Conservation (phyloP, 1,140 invertebrate genomes). For the Calephelis virginiensis region DNA sequence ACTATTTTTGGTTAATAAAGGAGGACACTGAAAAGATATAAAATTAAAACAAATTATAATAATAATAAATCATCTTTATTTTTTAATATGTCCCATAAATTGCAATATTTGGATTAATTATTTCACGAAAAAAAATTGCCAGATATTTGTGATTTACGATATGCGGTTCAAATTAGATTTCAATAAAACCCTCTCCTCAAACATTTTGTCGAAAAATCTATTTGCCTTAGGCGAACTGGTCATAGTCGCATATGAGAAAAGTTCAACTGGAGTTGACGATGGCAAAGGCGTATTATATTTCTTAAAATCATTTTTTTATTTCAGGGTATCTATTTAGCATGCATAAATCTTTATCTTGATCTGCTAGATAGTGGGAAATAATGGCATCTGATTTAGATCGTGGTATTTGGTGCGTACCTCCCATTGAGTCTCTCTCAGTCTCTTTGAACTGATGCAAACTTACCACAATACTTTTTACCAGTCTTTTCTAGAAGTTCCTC, state of each 20-base stretch:
- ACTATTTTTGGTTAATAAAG: too few species aligned
- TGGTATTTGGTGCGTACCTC: too few species aligned
- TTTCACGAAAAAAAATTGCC: not conserved
- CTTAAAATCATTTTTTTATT: not conserved
- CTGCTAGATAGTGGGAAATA: too few species aligned
- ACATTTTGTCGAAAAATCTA: not conserved
- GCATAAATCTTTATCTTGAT: too few species aligned
- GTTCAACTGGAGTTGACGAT: not conserved
- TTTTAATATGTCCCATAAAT: not conserved
- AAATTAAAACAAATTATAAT: too few species aligned
- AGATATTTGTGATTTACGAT: not conserved
- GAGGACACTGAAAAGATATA: too few species aligned
- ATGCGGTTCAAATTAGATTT: not conserved
- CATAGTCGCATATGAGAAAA: not conserved
- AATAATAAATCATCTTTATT: not conserved
- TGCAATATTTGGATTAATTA: conserved; percentile 3
- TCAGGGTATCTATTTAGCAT: too few species aligned
- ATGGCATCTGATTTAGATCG: too few species aligned
- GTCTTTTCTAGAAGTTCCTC: too few species aligned
- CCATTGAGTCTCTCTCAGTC: too few species aligned
- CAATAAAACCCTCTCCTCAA: conserved; percentile 1
- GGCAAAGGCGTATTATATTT: not conserved
- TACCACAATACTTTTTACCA: too few species aligned
- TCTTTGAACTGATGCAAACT: too few species aligned
- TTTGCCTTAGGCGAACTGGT: not conserved